Evolutionary conservation across 2,888 invertebrate species (phyloP), one percentile per base, ranked within the genome.

Genomic region (Sabatieria punctata): DNA sequence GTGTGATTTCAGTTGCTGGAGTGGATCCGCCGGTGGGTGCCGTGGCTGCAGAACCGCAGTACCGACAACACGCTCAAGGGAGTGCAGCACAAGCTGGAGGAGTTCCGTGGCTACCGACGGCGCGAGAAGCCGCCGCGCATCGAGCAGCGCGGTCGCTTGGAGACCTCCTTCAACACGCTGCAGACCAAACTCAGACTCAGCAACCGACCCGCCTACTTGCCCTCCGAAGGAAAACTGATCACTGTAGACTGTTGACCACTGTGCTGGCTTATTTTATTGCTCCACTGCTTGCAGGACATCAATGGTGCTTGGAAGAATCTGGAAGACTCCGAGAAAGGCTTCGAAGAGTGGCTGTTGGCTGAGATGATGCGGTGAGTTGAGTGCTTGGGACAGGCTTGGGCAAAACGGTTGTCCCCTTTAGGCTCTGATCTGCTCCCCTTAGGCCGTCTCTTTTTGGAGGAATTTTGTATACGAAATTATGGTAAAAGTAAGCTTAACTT

Each of bases 41-140:
- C 97, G 33, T 91, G 91, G 91, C 74, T 93, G 65, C 83, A 83
- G 69, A 86, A 86, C 63, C 80, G 91, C 6, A 47, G 54, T 19
- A 55, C 54, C 15, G 61, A 97, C 75, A 93, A 95, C 73, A 91
- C 93, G 22, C 76, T 95, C 64, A 85, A 37, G 55, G 89, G 91
- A 49, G 88, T 89, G 61, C 91, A 89, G 71, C 85, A 85, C 74
- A 93, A 93, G 71, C 76, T 97, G 64, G 93, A 95, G 66, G 95
- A 95, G 71, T 97, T 97, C 72, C 83, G 97, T 66, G 91, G 91
- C 64, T 97, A 99, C 74, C 79, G 89, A 65, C 84, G 95, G 69
- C 85, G 86, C 71, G 93, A 97, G 73, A 99, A 99, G 75, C 97
- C 97, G 49, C 97, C 97, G 61, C 86, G 95, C 68, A 91, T 97